phyloP scores from a whole-genome alignment of 2,888 invertebrate species.

The Parnassius smintheus region DNA sequence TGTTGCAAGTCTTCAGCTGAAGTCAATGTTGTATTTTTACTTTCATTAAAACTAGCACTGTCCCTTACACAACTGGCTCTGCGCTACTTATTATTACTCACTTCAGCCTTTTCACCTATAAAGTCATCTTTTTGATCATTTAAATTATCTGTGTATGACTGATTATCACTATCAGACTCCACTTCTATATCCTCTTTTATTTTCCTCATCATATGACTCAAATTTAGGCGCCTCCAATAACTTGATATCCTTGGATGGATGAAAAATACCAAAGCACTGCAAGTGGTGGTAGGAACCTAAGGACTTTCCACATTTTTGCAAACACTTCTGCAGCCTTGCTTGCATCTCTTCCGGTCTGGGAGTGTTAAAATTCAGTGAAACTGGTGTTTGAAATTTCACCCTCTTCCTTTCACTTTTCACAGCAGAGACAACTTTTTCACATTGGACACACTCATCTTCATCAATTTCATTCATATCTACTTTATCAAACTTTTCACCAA shows the following conservation, averaged over 20 bases:
- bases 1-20: constrained; percentile 40
- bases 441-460: constrained; percentile 52
- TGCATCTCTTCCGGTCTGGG: constrained; percentile 66
- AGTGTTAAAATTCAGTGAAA: constrained; percentile 52
- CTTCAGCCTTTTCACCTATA: constrained; percentile 27
- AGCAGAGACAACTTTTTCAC: constrained; percentile 56
- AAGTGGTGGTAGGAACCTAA: constrained; percentile 73
- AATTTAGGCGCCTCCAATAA: constrained; percentile 36
- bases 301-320: constrained; percentile 73
- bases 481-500: constrained; percentile 62
- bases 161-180: constrained; percentile 65
- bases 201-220: constrained; percentile 59
- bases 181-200: constrained; percentile 77
- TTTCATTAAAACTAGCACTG: constrained; percentile 53
- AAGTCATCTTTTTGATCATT: constrained; percentile 44
- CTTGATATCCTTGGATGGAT: constrained; percentile 41
- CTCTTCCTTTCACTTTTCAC: constrained; percentile 69
- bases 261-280: constrained; percentile 75
- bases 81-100: constrained; percentile 53
- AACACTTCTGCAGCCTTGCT: constrained; percentile 70
- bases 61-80: constrained; percentile 53
- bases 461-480: constrained; percentile 50
- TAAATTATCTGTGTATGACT: constrained; percentile 60
- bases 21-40: constrained; percentile 47
- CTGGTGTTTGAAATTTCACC: constrained; percentile 65